Percentiles rank a stretch among this genome's conserved stretches.
phyloP scores from a whole-genome alignment of 2,113 vertebrate genomes.

The Sardina pilchardus region DNA sequence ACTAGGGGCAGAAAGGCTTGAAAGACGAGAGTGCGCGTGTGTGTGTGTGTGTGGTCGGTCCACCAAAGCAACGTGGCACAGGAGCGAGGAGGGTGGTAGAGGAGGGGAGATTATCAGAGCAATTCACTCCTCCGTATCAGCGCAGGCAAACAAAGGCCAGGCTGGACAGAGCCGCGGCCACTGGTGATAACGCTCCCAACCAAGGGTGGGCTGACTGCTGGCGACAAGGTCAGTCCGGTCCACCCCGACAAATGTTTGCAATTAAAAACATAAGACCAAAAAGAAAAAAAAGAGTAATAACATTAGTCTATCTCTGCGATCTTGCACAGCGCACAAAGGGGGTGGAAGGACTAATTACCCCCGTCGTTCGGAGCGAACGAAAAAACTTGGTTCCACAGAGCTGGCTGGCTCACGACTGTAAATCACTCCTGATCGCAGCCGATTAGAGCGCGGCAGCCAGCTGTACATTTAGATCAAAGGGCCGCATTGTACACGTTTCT shows the following conservation, averaged over 20 bases:
- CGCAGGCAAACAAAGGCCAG: not conserved
- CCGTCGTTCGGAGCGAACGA: not conserved
- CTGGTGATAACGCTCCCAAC: not conserved
- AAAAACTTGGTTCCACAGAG: not conserved
- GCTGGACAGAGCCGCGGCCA: not conserved
- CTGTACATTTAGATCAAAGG: slow-evolving; percentile 23
- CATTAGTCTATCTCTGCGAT: not conserved
- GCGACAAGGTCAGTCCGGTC: not conserved
- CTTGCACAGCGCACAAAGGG: not conserved
- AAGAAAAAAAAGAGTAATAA: not conserved
- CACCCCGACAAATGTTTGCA: not conserved
- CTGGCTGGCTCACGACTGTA: slow-evolving; percentile 2
- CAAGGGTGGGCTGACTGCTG: not conserved
- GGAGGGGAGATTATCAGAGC: not conserved
- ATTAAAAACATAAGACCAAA: not conserved
- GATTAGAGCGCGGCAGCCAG: slow-evolving; percentile 7
- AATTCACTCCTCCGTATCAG: slow-evolving; percentile 7
- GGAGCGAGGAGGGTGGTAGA: not conserved
- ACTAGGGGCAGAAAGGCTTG: not conserved
- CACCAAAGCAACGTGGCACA: not conserved
- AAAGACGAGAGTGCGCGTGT: not conserved
- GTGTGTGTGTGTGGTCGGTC: not conserved
- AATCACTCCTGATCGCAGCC: slow-evolving; percentile 19
- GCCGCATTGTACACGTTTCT: not conserved
- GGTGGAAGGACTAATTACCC: not conserved